These are phyloP conservation scores for Belgica antarctica DNA, from an alignment of 2,888 invertebrate genomes.

Conservation along the genomic window DNA sequence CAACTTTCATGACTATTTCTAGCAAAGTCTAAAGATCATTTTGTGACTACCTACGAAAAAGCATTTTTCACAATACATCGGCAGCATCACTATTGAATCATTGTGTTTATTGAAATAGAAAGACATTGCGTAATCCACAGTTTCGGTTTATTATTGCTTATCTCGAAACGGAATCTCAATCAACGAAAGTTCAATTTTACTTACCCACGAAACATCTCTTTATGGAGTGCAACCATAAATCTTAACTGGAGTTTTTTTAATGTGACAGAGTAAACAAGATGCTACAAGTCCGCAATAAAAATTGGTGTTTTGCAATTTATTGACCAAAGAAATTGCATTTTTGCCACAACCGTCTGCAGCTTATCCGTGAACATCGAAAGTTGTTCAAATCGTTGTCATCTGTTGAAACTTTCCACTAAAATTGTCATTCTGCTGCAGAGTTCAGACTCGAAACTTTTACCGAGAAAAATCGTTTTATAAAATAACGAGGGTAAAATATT, in stretches of 20 bases:
- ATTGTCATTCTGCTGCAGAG: not conserved
- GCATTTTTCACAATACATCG: not conserved
- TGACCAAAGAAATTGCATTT: slow-evolving; percentile 13
- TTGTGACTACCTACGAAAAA: not conserved
- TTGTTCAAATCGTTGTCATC: not conserved
- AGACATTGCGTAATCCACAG: not conserved
- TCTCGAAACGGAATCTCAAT: not conserved
- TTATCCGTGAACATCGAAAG: not conserved
- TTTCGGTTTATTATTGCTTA: not conserved
- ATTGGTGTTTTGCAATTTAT: slow-evolving; percentile 2
- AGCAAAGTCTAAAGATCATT: no score
- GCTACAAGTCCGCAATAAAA: not conserved
- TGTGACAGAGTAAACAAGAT: not conserved
- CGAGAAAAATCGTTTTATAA: not conserved
- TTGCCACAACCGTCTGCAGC: no score
- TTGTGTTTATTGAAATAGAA: not conserved
- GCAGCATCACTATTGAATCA: no score
- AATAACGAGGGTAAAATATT: not conserved
- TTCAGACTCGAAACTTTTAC: not conserved
- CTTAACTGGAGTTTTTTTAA: not conserved
- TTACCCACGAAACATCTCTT: not conserved
- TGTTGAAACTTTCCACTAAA: not conserved
- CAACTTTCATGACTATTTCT: no score
- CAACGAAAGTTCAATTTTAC: not conserved
- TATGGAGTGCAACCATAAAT: not conserved